These are phyloP conservation scores for Tetheella fluctuosa DNA, from an alignment of 2,888 invertebrate species.

Conservation along the genomic window DNA sequence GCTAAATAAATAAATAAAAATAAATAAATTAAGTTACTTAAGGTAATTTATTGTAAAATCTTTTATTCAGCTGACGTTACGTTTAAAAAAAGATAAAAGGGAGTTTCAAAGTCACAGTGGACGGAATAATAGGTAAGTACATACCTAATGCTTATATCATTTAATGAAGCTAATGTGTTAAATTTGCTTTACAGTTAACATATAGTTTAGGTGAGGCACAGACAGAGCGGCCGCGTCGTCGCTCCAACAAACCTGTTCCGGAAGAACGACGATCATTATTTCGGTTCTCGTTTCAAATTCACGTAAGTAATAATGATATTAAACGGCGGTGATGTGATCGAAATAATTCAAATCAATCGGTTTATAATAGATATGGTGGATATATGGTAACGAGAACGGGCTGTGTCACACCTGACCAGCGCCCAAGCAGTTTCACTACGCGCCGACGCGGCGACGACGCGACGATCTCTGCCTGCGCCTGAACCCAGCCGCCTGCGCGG, in stretches of 20 bases:
- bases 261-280: not conserved
- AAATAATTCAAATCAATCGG: not conserved
- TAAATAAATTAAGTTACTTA: no score
- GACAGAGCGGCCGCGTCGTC: not conserved
- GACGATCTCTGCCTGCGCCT: no score
- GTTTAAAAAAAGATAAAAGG: no score
- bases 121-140: not conserved
- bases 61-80: no score
- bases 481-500: no score
- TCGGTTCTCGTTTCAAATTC: not conserved
- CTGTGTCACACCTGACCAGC: not conserved
- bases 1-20: no score
- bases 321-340: not conserved
- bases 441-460: no score
- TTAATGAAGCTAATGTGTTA: not conserved
- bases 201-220: not conserved
- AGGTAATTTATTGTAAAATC: no score
- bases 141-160: not conserved
- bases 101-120: no score
- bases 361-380: not conserved
- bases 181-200: not conserved
- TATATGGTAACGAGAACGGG: not conserved
- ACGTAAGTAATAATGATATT: no score
- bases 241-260: not conserved
- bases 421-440: no score